A percentile compares a stretch with the other conserved stretches of the same genome.
Conservation (phyloP, 2,888 invertebrate genomes). For the Laothoe populi region DNA sequence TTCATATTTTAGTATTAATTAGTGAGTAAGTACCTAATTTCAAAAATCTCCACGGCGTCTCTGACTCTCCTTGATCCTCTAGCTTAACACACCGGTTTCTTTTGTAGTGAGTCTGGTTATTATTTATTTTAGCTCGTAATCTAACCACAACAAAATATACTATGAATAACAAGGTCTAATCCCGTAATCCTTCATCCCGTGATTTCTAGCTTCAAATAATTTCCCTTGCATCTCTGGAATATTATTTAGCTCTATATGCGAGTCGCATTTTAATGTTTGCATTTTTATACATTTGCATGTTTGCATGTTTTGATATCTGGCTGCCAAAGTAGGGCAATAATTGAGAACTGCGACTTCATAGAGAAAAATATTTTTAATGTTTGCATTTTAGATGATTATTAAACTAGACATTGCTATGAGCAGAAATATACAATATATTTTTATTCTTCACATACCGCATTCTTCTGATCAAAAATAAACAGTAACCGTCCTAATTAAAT, state of each 20-base stretch:
- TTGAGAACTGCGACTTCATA: background rate
- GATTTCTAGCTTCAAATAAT: slow-evolving; percentile 9
- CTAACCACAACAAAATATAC: slow-evolving; percentile 29
- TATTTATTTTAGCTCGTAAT: slow-evolving; percentile 45
- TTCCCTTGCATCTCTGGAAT: slow-evolving; percentile 4
- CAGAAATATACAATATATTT: too few relatives aligned
- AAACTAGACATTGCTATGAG: too few relatives aligned
- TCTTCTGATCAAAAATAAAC: too few relatives aligned
- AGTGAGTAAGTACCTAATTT: background rate
- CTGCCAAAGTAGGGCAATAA: slow-evolving; percentile 4
- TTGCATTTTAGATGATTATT: background rate
- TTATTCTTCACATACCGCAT: too few relatives aligned
- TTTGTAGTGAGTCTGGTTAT: slow-evolving; percentile 38
- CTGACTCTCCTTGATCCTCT: slow-evolving; percentile 36
- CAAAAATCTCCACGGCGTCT: slow-evolving; percentile 5
- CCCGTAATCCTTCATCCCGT: background rate
- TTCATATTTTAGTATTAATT: slow-evolving; percentile 1
- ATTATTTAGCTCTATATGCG: background rate
- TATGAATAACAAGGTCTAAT: slow-evolving; percentile 34
- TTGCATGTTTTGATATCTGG: slow-evolving; percentile 15
- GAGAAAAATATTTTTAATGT: background rate
- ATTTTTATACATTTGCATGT: slow-evolving; percentile 15
- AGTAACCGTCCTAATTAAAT: too few relatives aligned
- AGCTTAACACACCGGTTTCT: slow-evolving; percentile 37
- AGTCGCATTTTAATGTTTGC: slow-evolving; percentile 12